These are phyloP conservation scores for Acanthopagrus latus DNA, from an alignment of 2,797 vertebrate genomes.

Conservation along the genomic window DNA sequence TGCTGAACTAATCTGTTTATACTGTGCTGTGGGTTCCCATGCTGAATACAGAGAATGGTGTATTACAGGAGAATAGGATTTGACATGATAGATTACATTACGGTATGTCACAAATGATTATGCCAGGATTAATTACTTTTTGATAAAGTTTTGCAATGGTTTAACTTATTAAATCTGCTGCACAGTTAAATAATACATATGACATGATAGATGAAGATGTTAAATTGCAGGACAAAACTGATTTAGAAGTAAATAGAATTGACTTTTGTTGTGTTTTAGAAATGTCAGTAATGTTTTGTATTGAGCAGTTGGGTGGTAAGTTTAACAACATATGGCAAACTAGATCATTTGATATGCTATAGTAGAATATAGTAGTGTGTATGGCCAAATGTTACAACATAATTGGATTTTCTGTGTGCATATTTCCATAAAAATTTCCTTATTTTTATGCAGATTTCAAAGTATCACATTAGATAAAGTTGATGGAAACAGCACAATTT, in stretches of 20 bases:
- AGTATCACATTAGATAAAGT: too few relatives aligned
- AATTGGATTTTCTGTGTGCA: neutral
- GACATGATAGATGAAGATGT: neutral
- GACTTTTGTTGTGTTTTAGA: neutral
- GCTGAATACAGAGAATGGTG: constrained; percentile 13
- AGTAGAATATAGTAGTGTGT: neutral
- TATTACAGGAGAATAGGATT: constrained; percentile 10
- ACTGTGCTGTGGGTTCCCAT: constrained; percentile 53
- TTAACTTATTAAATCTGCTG: neutral
- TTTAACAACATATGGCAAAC: neutral
- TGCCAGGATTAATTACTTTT: constrained; percentile 1
- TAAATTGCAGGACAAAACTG: too few relatives aligned
- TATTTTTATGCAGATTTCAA: too few relatives aligned
- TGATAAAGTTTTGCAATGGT: constrained; percentile 1
- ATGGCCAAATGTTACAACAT: neutral
- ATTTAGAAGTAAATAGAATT: neutral
- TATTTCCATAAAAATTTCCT: too few relatives aligned
- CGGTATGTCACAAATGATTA: constrained; percentile 10
- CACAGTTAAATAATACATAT: constrained; percentile 1
- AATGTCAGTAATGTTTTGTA: neutral
- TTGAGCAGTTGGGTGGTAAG: neutral
- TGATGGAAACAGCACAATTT: too few relatives aligned
- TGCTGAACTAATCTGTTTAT: constrained; percentile 72
- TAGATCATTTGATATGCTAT: neutral
- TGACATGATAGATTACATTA: constrained; percentile 3